A percentile compares a stretch with the other conserved stretches of the same genome.
These are phyloP conservation scores for Epinephelus fuscoguttatus DNA, from an alignment of 2,113 vertebrate species.

Conservation along the genomic window DNA sequence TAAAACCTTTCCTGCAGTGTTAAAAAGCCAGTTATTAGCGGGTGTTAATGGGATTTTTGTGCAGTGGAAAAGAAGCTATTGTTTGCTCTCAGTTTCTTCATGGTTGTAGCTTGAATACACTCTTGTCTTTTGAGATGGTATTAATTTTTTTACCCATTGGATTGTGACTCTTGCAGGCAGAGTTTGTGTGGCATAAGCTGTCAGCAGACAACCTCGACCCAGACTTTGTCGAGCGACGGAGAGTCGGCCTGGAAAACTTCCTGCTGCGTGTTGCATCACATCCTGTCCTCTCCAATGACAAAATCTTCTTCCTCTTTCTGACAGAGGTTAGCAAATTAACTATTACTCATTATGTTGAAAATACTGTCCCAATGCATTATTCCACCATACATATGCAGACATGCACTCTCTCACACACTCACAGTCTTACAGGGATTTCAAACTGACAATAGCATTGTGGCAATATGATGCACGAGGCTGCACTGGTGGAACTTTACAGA, in stretches of 20 bases:
- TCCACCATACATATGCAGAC: background rate
- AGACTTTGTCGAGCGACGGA: conserved; percentile 94
- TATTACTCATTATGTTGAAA: background rate
- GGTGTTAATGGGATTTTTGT: too few species aligned
- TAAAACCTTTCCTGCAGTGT: too few species aligned
- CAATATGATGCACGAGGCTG: background rate
- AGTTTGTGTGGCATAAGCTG: conserved; percentile 97
- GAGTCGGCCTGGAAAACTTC: conserved; percentile 95
- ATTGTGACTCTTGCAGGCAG: conserved; percentile 86
- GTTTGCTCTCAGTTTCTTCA: background rate
- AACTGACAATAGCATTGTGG: background rate
- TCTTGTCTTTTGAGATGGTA: background rate
- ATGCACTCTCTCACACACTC: background rate
- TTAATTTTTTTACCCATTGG: background rate
- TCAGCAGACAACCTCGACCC: conserved; percentile 97
- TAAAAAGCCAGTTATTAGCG: too few species aligned
- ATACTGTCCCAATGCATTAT: background rate
- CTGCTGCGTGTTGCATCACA: conserved; percentile 93
- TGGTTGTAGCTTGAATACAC: background rate
- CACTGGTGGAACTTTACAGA: background rate
- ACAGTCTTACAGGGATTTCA: background rate
- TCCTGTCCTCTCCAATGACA: conserved; percentile 90
- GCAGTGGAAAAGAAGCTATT: too few species aligned
- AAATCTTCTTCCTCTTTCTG: conserved; percentile 92
- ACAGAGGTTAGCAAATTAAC: conserved; percentile 86